Evolutionary conservation across 2,113 vertebrate genomes (phyloP).

Genomic region (Pogona vitticeps): DNA sequence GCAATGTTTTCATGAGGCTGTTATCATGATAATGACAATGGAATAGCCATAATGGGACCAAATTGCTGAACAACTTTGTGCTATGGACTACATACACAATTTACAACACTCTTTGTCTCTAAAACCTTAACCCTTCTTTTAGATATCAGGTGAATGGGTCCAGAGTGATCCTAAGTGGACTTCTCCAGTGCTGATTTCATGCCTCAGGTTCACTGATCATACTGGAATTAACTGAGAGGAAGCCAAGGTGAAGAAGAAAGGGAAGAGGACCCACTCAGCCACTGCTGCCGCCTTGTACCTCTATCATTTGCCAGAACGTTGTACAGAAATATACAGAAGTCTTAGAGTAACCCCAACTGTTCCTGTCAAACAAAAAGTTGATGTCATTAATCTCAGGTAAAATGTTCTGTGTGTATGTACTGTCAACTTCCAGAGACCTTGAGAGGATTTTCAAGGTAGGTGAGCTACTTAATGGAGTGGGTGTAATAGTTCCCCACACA

Average conservation of each 20-base stretch:
- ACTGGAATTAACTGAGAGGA: not conserved
- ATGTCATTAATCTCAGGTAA: too few species aligned
- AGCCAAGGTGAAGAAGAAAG: not conserved
- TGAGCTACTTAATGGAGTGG: too few species aligned
- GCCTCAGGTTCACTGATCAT: not conserved
- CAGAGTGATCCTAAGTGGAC: not conserved
- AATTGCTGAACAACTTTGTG: not conserved
- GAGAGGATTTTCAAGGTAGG: too few species aligned
- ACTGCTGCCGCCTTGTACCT: not conserved
- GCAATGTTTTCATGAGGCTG: not conserved
- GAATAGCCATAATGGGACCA: not conserved
- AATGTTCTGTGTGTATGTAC: too few species aligned
- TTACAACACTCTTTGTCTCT: not conserved
- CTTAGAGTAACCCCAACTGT: too few species aligned
- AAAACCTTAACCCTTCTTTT: not conserved
- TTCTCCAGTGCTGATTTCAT: not conserved
- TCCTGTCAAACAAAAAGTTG: too few species aligned
- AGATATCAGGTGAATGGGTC: not conserved
- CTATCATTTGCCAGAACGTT: too few species aligned
- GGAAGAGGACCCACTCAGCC: not conserved
- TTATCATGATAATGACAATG: not conserved
- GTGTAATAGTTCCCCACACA: too few species aligned
- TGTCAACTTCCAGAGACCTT: too few species aligned
- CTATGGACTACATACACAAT: not conserved
- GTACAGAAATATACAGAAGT: too few species aligned